Evolutionary conservation across 2,113 vertebrate genomes (phyloP).

Genomic region (Embiotoca jacksoni): DNA sequence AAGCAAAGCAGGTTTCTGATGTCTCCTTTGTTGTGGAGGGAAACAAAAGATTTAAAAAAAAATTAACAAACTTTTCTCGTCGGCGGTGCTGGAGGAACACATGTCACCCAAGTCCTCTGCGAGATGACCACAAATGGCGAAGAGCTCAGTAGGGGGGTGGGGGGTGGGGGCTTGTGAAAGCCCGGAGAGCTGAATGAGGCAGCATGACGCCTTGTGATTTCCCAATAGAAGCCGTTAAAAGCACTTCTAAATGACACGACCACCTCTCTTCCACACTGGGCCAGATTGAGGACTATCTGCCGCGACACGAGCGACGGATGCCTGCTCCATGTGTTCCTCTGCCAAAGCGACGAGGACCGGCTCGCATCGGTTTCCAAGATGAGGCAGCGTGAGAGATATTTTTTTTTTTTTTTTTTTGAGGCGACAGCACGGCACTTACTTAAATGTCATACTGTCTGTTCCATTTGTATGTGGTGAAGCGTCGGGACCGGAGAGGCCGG

Average conservation of each 20-base stretch:
- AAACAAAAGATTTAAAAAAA: background rate
- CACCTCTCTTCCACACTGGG: conserved; percentile 27
- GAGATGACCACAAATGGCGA: conserved; percentile 13
- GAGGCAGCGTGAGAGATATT: conserved; percentile 41
- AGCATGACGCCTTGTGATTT: conserved; percentile 48
- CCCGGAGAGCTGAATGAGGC: conserved; percentile 11
- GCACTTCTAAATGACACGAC: background rate
- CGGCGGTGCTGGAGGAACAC: background rate
- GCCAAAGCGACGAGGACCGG: conserved; percentile 1
- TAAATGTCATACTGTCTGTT: conserved; percentile 65
- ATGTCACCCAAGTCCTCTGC: background rate
- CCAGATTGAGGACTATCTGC: conserved; percentile 41
- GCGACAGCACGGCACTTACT: conserved; percentile 50
- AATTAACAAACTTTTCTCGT: conserved; percentile 28
- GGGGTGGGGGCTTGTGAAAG: conserved; percentile 21
- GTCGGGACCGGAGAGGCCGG: conserved; percentile 39
- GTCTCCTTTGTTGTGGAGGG: background rate
- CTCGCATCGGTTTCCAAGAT: conserved; percentile 60
- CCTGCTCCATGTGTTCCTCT: conserved; percentile 26
- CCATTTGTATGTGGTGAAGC: conserved; percentile 69
- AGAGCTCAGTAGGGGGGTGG: conserved; percentile 24
- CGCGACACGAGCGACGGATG: conserved; percentile 40
- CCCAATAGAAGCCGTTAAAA: background rate
- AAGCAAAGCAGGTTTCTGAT: background rate
- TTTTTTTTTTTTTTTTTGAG: conserved; percentile 9